Evolutionary conservation across 2,888 invertebrate genomes (phyloP).

Genomic region (Campoletis raptor): DNA sequence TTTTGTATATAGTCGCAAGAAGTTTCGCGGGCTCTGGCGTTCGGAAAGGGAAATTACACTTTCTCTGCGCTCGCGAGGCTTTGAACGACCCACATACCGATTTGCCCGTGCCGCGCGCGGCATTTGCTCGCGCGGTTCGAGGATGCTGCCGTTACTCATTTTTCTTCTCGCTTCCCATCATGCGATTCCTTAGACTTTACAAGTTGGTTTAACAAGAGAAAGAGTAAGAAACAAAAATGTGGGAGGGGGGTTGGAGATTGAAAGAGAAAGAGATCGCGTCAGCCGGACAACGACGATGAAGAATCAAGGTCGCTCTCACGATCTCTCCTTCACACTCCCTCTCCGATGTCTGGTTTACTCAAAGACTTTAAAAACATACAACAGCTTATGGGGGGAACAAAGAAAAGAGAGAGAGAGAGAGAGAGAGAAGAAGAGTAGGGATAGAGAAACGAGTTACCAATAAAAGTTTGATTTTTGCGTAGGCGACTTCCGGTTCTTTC

Average conservation of each 20-base stretch:
- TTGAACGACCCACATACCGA: conserved; percentile 83
- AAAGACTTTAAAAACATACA: conserved; percentile 27
- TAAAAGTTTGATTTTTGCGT: conserved; percentile 20
- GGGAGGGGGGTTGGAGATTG: neutral
- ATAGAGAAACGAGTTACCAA: neutral
- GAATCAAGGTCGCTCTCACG: conserved; percentile 83
- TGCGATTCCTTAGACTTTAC: conserved; percentile 24
- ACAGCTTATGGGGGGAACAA: neutral
- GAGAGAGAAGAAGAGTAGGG: neutral
- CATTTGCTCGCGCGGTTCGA: conserved; percentile 58
- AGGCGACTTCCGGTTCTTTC: conserved; percentile 29
- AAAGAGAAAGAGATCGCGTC: conserved; percentile 37
- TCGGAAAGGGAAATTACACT: conserved; percentile 80
- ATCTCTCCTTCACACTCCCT: conserved; percentile 74
- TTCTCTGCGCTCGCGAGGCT: conserved; percentile 76
- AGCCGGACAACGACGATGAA: conserved; percentile 53
- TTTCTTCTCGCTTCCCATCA: conserved; percentile 29
- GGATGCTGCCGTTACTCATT: conserved; percentile 68
- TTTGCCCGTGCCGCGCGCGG: conserved; percentile 72
- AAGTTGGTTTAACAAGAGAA: conserved; percentile 15
- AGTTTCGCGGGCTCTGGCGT: conserved; percentile 34
- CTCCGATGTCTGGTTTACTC: conserved; percentile 41
- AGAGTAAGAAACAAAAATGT: conserved; percentile 7
- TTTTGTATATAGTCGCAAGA: conserved; percentile 38
- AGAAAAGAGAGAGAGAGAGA: neutral